Base-by-base conservation (phyloP, 1,140 invertebrate genomes). In the Calephelis nemesis region DNA sequence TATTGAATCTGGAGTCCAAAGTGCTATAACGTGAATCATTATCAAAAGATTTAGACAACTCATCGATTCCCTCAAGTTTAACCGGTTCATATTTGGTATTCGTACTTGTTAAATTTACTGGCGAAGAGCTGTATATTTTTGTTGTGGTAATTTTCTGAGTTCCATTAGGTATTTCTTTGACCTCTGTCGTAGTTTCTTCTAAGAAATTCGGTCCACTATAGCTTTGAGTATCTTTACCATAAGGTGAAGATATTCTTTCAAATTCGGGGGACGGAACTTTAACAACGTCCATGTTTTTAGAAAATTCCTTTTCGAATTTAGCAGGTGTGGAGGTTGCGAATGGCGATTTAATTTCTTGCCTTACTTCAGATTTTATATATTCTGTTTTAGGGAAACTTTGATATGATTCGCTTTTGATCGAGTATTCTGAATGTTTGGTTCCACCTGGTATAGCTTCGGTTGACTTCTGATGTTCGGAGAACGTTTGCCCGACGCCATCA, bases 81-180 rank as follows among this genome's bases (percentile, higher is more conserved):
- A 90, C 82, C 1, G 88, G 88, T 65, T 92, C 90, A 72, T 92
- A 92, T 74, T 91, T 92, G 4, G 88, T 92, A 63, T 77, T 91
- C 0, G 92, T 92, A 47, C 82, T 90, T 0, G 91, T 92, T n/a
- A 92, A 71, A 66, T 91, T 92, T 1, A 92, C 89, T 0, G 92
- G 92, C 0, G 90, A 91, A 0, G 92, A 92, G 70, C 91, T 92
- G 81, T 92, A 92, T 6, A 92, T 91, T 67, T 92, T 92, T 0
- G 92, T 92, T 0, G 88, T 92, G 0, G 92, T 92, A 0, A 92
- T 87, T 67, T 92, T 92, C 67, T 92, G 92, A 0, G 92, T 92
- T 3, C 92, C 92, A 62, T 92, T 92, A 0, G 92, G 91, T 68
- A 92, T 91, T 12, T 92, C 91, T 66, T 92, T 92, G 0, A 92